Base-by-base conservation (phyloP, 2,113 vertebrate genomes). In the Propithecus coquereli region DNA sequence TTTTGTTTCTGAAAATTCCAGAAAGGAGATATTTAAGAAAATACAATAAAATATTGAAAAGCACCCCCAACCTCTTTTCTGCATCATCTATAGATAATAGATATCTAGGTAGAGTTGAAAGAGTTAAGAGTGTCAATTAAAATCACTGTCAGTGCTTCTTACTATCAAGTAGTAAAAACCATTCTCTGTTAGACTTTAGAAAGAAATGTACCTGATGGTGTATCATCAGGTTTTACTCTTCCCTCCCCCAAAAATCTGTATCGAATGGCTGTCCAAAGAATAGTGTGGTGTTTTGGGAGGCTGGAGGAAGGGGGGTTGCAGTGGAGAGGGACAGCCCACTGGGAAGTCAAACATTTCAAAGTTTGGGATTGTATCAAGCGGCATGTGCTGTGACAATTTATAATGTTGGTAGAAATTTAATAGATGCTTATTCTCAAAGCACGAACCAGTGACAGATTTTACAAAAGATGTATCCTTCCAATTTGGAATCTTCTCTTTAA, bases 21-120 rank as follows among this genome's bases (percentile, higher is more conserved):
- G 99, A 99, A 98, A 98, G 98, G 99, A 98, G 99, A 98, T 99
- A 99, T 99, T 99, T 99, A 99, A 99, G 99, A 99, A 99, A 98
- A 98, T 98, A 98, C 98, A 98, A 99, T 99, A 99, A 99, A 99
- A 96, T 97, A 98, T 98, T 99, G 98, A 95, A 99, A 99, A 98
- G 96, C 96, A 98, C 95, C 96, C 97, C 98, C 91, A 87, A 89
- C 95, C 87, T 98, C 97, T 98, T 97, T 94, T 96, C 91, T 98
- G 97, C 97, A 94, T 97, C 94, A 90, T 93, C 94, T 91, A 10
- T 77, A 93, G 91, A 92, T 93, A 81, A 70, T 63, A 88, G 47
- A 23, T 65, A 37, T 59, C 32, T 87, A 85, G 86, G 47, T 61
- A 93, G 50, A 81, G 73, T 27, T 66, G 66, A 84, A 87, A 74